Conservation (phyloP, 2,888 invertebrate genomes). For the Drosophila falleni region DNA sequence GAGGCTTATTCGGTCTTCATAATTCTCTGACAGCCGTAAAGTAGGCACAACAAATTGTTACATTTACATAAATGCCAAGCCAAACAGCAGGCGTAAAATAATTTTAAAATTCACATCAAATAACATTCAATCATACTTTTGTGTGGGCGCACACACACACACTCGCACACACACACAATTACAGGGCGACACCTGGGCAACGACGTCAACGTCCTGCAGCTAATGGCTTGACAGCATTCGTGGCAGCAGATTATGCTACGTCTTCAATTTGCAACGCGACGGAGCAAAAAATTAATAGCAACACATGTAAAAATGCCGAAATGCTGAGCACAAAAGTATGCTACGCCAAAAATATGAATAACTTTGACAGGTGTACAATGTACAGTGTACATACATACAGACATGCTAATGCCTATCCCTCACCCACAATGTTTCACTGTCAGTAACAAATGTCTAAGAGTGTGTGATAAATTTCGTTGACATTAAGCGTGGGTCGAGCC, state of each 20-base stretch:
- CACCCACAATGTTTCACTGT: not conserved
- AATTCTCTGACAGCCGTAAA: conserved; percentile 43
- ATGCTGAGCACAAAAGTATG: conserved; percentile 23
- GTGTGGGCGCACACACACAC: conserved; percentile 2
- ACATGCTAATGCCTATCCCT: conserved; percentile 62
- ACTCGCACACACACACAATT: conserved; percentile 18
- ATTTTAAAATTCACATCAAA: conserved; percentile 70
- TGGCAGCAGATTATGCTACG: conserved; percentile 51
- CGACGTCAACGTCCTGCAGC: conserved; percentile 52
- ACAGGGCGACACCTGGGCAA: conserved; percentile 45
- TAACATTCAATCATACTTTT: conserved; percentile 72
- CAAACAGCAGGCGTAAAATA: conserved; percentile 35
- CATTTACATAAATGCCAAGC: conserved; percentile 66
- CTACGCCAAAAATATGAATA: conserved; percentile 68
- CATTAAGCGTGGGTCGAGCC: conserved; percentile 18
- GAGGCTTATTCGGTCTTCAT: not conserved
- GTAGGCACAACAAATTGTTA: conserved; percentile 54
- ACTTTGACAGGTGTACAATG: conserved; percentile 57
- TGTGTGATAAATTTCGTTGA: conserved; percentile 73
- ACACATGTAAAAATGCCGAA: conserved; percentile 59
- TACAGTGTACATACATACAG: conserved; percentile 24
- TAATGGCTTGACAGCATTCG: conserved; percentile 47
- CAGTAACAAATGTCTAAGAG: conserved; percentile 67
- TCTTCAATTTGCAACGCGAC: conserved; percentile 54
- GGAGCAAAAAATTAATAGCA: conserved; percentile 76